Evolutionary conservation across 2,888 invertebrate genomes (phyloP).

Genomic region (Trichopria drosophilae): DNA sequence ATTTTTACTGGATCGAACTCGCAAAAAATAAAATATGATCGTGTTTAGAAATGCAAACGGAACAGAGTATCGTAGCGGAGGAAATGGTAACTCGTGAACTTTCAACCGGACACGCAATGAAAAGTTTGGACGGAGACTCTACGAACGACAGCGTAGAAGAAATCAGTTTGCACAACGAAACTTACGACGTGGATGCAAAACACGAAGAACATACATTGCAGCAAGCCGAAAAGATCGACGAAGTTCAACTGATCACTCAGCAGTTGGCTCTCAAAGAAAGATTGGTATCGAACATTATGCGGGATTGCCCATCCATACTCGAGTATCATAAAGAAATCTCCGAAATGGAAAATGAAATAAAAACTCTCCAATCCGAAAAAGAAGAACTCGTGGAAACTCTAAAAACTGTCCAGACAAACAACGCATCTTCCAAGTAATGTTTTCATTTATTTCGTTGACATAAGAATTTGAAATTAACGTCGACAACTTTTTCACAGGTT

Average conservation of each 20-base stretch:
- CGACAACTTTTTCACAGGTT: slow-evolving; percentile 60
- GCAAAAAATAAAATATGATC: no score
- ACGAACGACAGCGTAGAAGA: slow-evolving; percentile 32
- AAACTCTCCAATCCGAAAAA: slow-evolving; percentile 73
- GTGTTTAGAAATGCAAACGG: slow-evolving; percentile 54
- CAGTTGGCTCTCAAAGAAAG: slow-evolving; percentile 69
- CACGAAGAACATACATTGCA: slow-evolving; percentile 71
- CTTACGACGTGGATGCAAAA: slow-evolving; percentile 63
- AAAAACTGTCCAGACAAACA: slow-evolving; percentile 65
- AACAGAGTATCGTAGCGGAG: slow-evolving; percentile 64
- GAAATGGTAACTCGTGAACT: slow-evolving; percentile 49
- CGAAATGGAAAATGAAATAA: slow-evolving; percentile 72
- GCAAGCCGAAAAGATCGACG: slow-evolving; percentile 68
- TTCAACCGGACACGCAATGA: slow-evolving; percentile 26
- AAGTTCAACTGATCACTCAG: slow-evolving; percentile 72
- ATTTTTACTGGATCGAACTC: slow-evolving; percentile 45
- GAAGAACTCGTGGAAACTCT: slow-evolving; percentile 71
- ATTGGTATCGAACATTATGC: slow-evolving; percentile 68
- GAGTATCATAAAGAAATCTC: slow-evolving; percentile 58
- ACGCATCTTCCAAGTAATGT: slow-evolving; percentile 49
- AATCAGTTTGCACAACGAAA: slow-evolving; percentile 37
- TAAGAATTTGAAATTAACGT: no score
- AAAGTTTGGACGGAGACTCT: no score
- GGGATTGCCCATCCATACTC: slow-evolving; percentile 61
- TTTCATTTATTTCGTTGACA: slow-evolving; percentile 3